Evolutionary conservation across 2,888 invertebrate genomes (phyloP).

Genomic region (Malachius bipustulatus): DNA sequence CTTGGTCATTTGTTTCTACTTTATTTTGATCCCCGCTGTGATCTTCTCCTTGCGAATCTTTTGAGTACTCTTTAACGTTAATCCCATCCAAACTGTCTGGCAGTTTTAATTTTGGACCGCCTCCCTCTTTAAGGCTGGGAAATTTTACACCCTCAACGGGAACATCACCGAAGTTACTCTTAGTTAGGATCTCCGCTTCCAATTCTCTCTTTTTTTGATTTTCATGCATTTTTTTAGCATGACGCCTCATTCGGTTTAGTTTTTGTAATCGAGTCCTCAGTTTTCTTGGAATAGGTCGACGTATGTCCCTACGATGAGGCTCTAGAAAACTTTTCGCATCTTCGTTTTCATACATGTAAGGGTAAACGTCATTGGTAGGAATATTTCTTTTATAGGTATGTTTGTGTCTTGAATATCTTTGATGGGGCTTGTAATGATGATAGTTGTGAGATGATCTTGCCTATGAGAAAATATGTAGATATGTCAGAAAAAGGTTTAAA

Average conservation of each 20-base stretch:
- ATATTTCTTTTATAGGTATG: background rate
- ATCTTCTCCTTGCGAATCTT: background rate
- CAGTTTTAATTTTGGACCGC: background rate
- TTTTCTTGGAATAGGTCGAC: background rate
- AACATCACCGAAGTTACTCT: slow-evolving; percentile 1
- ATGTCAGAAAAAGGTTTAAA: too few species aligned
- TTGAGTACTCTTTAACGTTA: background rate
- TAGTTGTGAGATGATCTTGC: too few species aligned
- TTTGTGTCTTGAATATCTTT: too few species aligned
- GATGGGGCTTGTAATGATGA: too few species aligned
- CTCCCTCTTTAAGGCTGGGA: background rate
- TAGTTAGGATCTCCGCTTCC: background rate
- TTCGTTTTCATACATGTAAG: slow-evolving; percentile 3
- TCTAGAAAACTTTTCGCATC: background rate
- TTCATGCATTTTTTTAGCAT: too few species aligned
- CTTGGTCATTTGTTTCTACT: background rate
- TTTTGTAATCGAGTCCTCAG: background rate
- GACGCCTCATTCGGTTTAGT: background rate
- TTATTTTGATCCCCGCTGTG: background rate
- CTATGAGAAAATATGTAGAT: too few species aligned
- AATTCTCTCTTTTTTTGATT: background rate
- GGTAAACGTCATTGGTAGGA: background rate
- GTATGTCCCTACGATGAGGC: background rate
- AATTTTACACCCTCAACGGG: background rate
- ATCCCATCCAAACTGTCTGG: slow-evolving; percentile 3